A percentile compares a stretch with the other conserved stretches of the same genome.
These are phyloP conservation scores for Alligator sinensis DNA, from an alignment of 2,113 vertebrate species.

Conservation along the genomic window DNA sequence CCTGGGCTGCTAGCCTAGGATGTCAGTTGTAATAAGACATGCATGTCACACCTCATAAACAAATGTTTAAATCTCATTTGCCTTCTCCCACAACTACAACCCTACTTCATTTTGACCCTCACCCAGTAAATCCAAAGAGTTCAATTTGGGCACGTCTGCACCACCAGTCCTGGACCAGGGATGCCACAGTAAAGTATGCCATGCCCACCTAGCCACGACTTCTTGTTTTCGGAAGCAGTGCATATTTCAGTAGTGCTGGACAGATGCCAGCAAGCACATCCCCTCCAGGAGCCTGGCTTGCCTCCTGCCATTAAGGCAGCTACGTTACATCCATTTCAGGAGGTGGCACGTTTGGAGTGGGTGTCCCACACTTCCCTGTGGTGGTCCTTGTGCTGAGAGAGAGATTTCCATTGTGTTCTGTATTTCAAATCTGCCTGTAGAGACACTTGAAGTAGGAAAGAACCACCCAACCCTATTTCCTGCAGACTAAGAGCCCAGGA, in stretches of 20 bases:
- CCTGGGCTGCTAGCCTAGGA: background rate
- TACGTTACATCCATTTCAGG: too few species aligned
- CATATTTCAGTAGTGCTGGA: too few species aligned
- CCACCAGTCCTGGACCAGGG: too few species aligned
- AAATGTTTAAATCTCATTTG: background rate
- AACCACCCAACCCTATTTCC: background rate
- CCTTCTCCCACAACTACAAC: background rate
- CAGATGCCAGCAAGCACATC: too few species aligned
- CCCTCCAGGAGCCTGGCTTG: too few species aligned
- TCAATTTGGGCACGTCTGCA: background rate
- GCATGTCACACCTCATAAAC: background rate
- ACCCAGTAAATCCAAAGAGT: background rate
- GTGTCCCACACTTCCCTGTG: too few species aligned
- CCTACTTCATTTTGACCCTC: background rate
- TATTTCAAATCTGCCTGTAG: background rate
- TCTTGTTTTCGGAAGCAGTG: too few species aligned
- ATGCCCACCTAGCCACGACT: too few species aligned
- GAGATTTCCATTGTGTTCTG: background rate
- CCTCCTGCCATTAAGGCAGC: too few species aligned
- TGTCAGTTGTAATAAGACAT: background rate
- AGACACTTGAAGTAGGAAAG: background rate
- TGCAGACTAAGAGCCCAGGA: background rate
- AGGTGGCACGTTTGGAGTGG: too few species aligned
- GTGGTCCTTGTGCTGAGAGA: too few species aligned
- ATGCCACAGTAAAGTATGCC: too few species aligned